phyloP scores from a whole-genome alignment of 2,888 invertebrate genomes.

The Nomada fabriciana region DNA sequence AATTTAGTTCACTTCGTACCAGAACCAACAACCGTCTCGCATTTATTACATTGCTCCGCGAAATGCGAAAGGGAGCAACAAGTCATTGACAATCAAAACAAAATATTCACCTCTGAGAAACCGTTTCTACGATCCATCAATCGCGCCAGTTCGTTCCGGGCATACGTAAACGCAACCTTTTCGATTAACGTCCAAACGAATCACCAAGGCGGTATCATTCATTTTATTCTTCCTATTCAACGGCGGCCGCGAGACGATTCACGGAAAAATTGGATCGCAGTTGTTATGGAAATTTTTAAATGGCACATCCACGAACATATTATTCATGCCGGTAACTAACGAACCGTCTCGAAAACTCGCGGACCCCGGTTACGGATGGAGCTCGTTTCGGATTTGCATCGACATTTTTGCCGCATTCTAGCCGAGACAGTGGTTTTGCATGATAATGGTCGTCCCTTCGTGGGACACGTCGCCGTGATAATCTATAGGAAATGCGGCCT shows the following conservation, averaged over 20 bases:
- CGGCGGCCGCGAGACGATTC: neutral
- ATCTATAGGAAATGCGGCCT: slow-evolving; percentile 38
- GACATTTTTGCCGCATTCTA: slow-evolving; percentile 42
- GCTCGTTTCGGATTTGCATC: slow-evolving; percentile 52
- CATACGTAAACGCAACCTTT: neutral
- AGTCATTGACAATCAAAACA: too few species aligned
- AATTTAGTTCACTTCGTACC: too few species aligned
- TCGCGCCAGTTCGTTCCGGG: neutral
- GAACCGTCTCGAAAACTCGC: slow-evolving; percentile 49
- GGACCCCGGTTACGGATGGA: neutral
- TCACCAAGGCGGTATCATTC: neutral
- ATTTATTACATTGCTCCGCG: too few species aligned
- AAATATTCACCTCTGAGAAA: neutral
- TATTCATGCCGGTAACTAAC: slow-evolving; percentile 42
- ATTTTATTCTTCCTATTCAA: neutral
- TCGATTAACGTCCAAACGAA: slow-evolving; percentile 20
- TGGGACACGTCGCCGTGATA: slow-evolving; percentile 25
- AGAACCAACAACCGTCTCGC: too few species aligned
- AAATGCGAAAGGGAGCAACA: too few species aligned
- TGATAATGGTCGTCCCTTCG: slow-evolving; percentile 50
- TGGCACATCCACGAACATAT: slow-evolving; percentile 20
- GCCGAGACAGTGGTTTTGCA: slow-evolving; percentile 50
- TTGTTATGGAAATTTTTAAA: slow-evolving; percentile 54
- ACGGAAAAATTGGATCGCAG: neutral
- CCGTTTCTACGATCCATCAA: neutral